Evolutionary conservation across 2,888 invertebrate genomes (phyloP).

Genomic region (Argyresthia goedartella): DNA sequence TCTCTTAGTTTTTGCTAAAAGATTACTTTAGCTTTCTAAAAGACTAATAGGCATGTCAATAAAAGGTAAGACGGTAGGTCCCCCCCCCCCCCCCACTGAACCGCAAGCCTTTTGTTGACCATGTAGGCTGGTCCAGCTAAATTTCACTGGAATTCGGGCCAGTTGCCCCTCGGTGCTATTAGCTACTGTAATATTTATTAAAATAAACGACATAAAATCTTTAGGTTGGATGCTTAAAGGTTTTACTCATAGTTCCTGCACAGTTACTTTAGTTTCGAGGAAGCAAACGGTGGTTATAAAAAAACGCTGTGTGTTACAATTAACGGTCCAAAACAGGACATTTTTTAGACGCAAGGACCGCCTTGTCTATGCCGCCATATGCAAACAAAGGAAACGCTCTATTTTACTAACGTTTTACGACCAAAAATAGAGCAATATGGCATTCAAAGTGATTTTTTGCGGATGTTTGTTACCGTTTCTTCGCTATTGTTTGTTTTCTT

Average conservation of each 20-base stretch:
- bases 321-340: conserved; percentile 6
- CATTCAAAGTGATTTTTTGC: conserved; percentile 16
- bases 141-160: no score
- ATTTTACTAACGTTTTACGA: conserved; percentile 44
- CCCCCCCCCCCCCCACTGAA: no score
- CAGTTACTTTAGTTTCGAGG: not conserved
- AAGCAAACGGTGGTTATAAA: not conserved
- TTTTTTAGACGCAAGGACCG: not conserved
- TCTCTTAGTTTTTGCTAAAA: not conserved
- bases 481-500: conserved; percentile 5
- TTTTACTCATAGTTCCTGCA: not conserved
- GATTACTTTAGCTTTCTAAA: no score
- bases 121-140: no score
- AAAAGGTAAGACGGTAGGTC: no score
- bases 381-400: conserved; percentile 38
- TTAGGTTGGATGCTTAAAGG: no score
- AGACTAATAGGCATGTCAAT: no score
- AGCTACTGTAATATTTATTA: no score
- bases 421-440: conserved; percentile 32
- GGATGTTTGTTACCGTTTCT: conserved; percentile 11
- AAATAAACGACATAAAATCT: no score
- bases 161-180: no score
- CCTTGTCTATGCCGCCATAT: not conserved
- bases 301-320: conserved; percentile 5
- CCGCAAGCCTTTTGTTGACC: no score